Conservation (phyloP, 1,140 invertebrate genomes). For the Drosophila murphyi region DNA sequence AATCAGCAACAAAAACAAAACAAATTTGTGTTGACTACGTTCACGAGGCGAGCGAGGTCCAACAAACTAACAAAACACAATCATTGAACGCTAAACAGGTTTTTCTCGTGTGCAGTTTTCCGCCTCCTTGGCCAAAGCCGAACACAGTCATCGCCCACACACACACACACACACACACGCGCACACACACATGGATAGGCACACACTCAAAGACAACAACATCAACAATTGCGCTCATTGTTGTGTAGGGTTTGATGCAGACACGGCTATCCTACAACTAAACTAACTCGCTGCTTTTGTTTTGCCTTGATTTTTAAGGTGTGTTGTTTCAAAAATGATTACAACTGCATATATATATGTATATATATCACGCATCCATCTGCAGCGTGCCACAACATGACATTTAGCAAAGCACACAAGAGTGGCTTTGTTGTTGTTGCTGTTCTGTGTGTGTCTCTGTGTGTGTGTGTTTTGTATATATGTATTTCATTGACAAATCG, state of each 20-base stretch:
- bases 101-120: conserved; percentile 80
- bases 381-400: conserved; percentile 34
- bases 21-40: conserved; percentile 39
- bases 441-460: conserved; percentile 14
- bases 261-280: conserved; percentile 1
- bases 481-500: conserved; percentile 54
- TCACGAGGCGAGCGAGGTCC: conserved; percentile 18
- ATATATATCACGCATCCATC: conserved; percentile 33
- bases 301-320: conserved; percentile 12
- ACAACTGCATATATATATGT: not conserved
- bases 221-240: conserved; percentile 37
- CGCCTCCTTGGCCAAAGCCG: conserved; percentile 68
- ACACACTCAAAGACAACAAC: conserved; percentile 14
- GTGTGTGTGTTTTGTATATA: conserved; percentile 31
- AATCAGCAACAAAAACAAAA: conserved; percentile 39
- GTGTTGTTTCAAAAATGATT: not conserved
- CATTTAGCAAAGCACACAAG: conserved; percentile 44
- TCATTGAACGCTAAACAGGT: conserved; percentile 81
- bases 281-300: conserved; percentile 14
- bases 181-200: conserved; percentile 4
- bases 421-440: conserved; percentile 32
- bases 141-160: conserved; percentile 49
- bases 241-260: conserved; percentile 18
- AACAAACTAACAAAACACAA: conserved; percentile 57
- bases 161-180: conserved; percentile 13